A percentile compares a stretch with the other conserved stretches of the same genome.
Evolutionary conservation across 2,113 vertebrate species (phyloP).

Genomic region (Synodontis membranacea): DNA sequence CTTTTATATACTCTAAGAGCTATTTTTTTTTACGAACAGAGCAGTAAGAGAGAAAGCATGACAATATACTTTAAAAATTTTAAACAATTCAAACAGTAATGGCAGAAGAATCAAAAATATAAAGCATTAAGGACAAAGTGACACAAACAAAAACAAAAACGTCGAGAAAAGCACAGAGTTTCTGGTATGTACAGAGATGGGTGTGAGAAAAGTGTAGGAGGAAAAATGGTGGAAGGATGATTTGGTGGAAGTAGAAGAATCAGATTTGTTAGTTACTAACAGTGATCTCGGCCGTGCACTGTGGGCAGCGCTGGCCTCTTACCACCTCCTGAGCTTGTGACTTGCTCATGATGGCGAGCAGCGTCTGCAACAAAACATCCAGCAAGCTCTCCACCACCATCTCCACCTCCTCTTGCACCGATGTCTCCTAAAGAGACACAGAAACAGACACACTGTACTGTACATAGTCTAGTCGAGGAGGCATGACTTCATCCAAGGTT

Average conservation of each 20-base stretch:
- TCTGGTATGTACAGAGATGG: conserved; percentile 20
- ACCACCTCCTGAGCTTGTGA: conserved; percentile 98
- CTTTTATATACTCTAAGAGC: not conserved
- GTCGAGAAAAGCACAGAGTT: not conserved
- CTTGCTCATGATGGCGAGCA: conserved; percentile 99
- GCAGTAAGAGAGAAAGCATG: not conserved
- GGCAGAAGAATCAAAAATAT: not conserved
- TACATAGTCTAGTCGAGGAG: not conserved
- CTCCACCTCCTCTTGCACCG: conserved; percentile 96
- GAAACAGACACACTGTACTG: no score
- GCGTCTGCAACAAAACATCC: conserved; percentile 95
- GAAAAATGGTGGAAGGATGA: conserved; percentile 47
- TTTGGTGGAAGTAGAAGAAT: conserved; percentile 74
- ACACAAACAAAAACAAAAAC: not conserved
- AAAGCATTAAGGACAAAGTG: not conserved
- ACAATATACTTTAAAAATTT: not conserved
- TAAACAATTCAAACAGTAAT: no score
- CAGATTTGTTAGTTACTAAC: conserved; percentile 99
- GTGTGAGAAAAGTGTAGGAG: conserved; percentile 62
- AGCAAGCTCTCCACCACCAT: conserved; percentile 99
- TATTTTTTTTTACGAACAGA: not conserved
- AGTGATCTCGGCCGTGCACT: conserved; percentile 99
- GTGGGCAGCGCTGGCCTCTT: conserved; percentile 99
- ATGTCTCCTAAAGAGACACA: conserved; percentile 79
- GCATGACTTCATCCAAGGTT: no score